phyloP scores from a whole-genome alignment of 2,797 vertebrate genomes.

The Onychomys arenicola region DNA sequence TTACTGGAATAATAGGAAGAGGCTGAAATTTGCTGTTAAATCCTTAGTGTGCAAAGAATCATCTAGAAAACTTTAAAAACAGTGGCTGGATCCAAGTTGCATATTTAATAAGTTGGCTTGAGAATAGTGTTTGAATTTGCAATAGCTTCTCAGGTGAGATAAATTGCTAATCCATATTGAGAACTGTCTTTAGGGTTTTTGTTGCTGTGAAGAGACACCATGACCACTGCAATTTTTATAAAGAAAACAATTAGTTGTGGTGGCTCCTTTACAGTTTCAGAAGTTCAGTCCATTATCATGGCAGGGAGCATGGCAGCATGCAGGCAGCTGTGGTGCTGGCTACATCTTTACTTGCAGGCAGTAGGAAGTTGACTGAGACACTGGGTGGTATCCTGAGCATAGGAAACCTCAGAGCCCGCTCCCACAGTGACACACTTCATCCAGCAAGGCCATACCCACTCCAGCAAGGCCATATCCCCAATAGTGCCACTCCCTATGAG shows the following conservation, averaged over 20 bases:
- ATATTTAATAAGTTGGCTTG: neutral
- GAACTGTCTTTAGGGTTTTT: neutral
- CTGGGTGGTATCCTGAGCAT: neutral
- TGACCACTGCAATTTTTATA: neutral
- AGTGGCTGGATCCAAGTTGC: neutral
- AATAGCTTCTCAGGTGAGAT: neutral
- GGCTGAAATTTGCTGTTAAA: slow-evolving; percentile 48
- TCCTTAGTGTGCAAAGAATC: neutral
- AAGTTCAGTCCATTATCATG: neutral
- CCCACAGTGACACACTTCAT: neutral
- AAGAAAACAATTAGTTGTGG: neutral
- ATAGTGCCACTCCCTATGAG: neutral
- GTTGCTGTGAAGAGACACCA: neutral
- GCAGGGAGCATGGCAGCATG: neutral
- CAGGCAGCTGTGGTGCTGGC: neutral
- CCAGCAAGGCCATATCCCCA: neutral
- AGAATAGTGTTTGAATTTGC: neutral
- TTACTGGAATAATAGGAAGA: neutral
- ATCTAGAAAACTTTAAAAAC: slow-evolving; percentile 30
- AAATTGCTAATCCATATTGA: neutral
- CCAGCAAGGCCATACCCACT: neutral
- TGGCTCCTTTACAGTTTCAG: neutral
- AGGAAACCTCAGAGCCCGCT: neutral
- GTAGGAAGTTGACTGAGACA: neutral
- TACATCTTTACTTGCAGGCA: neutral